These are phyloP conservation scores for Campoplex nolae DNA, from an alignment of 2,888 invertebrate genomes.

Conservation along the genomic window DNA sequence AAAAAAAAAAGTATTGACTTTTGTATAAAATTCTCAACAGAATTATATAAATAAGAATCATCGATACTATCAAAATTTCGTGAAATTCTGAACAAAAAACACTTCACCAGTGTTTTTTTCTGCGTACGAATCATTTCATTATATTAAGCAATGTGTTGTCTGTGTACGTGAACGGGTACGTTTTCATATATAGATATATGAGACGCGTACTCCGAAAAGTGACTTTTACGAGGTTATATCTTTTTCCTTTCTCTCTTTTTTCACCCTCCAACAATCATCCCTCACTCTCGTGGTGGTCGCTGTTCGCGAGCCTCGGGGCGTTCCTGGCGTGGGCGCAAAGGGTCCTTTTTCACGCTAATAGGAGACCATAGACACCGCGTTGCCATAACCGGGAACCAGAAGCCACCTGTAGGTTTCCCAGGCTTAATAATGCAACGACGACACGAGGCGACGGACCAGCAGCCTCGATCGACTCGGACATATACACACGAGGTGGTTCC, in stretches of 20 bases:
- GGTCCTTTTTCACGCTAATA: slow-evolving; percentile 71
- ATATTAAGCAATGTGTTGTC: neutral
- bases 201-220: slow-evolving; percentile 40
- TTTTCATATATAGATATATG: neutral
- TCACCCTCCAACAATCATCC: slow-evolving; percentile 50
- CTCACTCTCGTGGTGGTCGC: slow-evolving; percentile 34
- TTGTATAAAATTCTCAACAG: no score
- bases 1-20: no score
- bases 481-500: slow-evolving; percentile 48
- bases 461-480: slow-evolving; percentile 61
- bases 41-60: neutral
- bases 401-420: slow-evolving; percentile 83
- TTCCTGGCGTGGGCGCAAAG: slow-evolving; percentile 64
- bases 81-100: neutral
- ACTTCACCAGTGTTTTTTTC: slow-evolving; percentile 1
- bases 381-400: slow-evolving; percentile 72
- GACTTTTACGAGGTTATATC: slow-evolving; percentile 68
- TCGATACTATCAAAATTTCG: neutral
- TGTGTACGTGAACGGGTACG: neutral
- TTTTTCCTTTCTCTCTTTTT: slow-evolving; percentile 41
- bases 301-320: slow-evolving; percentile 68
- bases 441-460: slow-evolving; percentile 70
- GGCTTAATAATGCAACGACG: slow-evolving; percentile 82
- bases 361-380: slow-evolving; percentile 57
- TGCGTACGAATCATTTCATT: slow-evolving; percentile 21